Evolutionary conservation across 1,140 invertebrate genomes (phyloP), one percentile per base, ranked within the genome.

Genomic region (Hormaphis cornu): DNA sequence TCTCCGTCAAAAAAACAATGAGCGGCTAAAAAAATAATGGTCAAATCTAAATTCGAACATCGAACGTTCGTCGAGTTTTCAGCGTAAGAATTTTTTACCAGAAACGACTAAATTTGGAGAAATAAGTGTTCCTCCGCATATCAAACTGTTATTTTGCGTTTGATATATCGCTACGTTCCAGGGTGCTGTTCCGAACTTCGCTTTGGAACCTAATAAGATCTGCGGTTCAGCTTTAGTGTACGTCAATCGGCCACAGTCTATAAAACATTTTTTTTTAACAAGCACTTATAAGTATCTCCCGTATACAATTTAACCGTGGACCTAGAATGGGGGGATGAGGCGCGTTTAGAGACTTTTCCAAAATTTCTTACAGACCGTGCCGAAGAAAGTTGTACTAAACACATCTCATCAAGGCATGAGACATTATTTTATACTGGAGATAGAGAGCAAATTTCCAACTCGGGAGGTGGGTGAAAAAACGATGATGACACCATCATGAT

Each of bases 121-220:
- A 26, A 61, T 61, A 5, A 61, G 5, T 18, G 52, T 10, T 12
- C 52, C 52, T 30, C 52, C 58, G 37, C 58, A 61, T 42, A 61
- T 61, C 58, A 61, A 40, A 44, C 42, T 24, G 1, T 0, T 28
- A 12, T 44, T 44, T 3, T 18, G 7, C n/a, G 8, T 14, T 18
- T 10, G 24, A 42, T 61, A 61, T 18, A 61, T 24, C 3, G 37
- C 58, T 10, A 18, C 37, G 18, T 61, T 61, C 58, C 58, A 61
- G 5, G 58, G 58, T 4, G 58, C 58, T 28, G 35, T 8, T 18
- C 58, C 58, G 18, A 4, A n/a, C 0, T 3, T 8, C 2, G 52
- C 16, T 18, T 33, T 10, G 8, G n/a, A 30, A 3, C 52, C 52
- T 10, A 30, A 4, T 9, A 5, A 8, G 1, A 53, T 53, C 8